These are phyloP conservation scores for Carassius auratus DNA, from an alignment of 2,113 vertebrate species.

Conservation along the genomic window DNA sequence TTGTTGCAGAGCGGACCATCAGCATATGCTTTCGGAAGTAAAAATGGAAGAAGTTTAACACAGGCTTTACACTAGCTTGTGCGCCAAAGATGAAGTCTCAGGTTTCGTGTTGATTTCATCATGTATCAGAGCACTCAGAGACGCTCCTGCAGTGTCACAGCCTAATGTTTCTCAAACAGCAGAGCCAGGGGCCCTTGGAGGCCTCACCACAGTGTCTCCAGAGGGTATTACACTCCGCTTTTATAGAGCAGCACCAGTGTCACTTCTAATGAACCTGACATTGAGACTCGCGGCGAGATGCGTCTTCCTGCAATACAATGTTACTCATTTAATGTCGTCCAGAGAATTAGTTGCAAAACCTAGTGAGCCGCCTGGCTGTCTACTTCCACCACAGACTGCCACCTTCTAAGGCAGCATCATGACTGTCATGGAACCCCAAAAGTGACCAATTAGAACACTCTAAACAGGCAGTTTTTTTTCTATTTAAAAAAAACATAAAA, in stretches of 20 bases:
- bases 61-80: not conserved
- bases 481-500: too few species aligned
- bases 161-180: slow-evolving; percentile 17
- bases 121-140: slow-evolving; percentile 49
- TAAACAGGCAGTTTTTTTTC: too few species aligned
- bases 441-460: not conserved
- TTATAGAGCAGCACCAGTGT: slow-evolving; percentile 24
- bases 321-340: slow-evolving; percentile 11
- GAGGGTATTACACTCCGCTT: slow-evolving; percentile 18
- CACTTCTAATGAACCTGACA: slow-evolving; percentile 25
- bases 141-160: not conserved
- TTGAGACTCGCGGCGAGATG: not conserved
- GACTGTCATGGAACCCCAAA: not conserved
- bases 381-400: not conserved
- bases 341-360: not conserved
- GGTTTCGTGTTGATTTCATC: slow-evolving; percentile 75
- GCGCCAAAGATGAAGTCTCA: not conserved
- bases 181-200: slow-evolving; percentile 21
- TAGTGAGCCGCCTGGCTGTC: not conserved
- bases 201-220: slow-evolving; percentile 42
- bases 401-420: not conserved
- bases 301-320: slow-evolving; percentile 1
- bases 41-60: too few species aligned
- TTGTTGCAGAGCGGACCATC: too few species aligned
- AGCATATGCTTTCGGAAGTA: too few species aligned